phyloP scores from a whole-genome alignment of 2,113 vertebrate species.

The Melanostigma gelatinosum region DNA sequence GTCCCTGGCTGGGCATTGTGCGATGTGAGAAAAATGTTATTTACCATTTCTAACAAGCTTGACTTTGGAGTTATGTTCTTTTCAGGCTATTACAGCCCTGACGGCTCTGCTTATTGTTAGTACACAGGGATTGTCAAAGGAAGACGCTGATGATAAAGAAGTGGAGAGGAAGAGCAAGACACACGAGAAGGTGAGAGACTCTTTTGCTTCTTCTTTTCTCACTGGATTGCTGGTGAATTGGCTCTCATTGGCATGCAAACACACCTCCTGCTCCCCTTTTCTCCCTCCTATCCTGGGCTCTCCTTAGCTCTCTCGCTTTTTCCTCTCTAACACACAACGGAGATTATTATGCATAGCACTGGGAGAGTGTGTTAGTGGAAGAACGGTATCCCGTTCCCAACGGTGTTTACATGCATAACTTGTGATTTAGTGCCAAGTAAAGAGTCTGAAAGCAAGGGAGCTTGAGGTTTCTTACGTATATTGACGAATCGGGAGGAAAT shows the following conservation, averaged over 20 bases:
- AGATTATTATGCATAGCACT: conserved; percentile 50
- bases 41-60: conserved; percentile 70
- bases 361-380: conserved; percentile 35
- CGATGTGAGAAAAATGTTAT: conserved; percentile 66
- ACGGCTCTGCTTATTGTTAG: conserved; percentile 51
- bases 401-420: conserved; percentile 1
- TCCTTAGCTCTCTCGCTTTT: conserved; percentile 2
- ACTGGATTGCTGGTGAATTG: conserved; percentile 47
- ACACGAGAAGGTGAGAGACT: conserved; percentile 31
- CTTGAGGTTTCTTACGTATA: not conserved
- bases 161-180: conserved; percentile 10
- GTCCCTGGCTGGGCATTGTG: conserved; percentile 56
- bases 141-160: conserved; percentile 50
- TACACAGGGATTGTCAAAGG: conserved; percentile 48
- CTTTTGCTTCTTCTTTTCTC: conserved; percentile 34
- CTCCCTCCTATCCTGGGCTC: conserved; percentile 28
- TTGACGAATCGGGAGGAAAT: not conserved
- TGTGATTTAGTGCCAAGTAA: conserved; percentile 26
- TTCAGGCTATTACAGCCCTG: conserved; percentile 57
- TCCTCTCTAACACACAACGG: conserved; percentile 24
- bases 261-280: conserved; percentile 42
- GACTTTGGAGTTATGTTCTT: conserved; percentile 66
- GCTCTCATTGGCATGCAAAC: conserved; percentile 72
- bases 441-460: conserved; percentile 6
- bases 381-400: conserved; percentile 12